These are phyloP conservation scores for Glaucopsyche alexis DNA, from an alignment of 2,888 invertebrate genomes.

Conservation along the genomic window DNA sequence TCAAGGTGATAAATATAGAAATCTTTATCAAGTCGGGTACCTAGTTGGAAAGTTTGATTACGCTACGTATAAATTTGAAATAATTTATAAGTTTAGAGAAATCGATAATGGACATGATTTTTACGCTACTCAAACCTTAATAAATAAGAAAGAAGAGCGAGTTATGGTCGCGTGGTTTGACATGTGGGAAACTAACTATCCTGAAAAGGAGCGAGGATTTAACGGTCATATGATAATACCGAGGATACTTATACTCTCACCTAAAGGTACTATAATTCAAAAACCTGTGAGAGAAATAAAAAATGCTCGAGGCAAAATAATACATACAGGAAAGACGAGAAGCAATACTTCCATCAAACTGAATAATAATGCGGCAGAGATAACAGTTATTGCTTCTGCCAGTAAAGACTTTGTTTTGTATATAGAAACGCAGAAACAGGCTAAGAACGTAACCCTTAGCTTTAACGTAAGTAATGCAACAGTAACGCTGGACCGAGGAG, in stretches of 20 bases:
- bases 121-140: constrained; percentile 61
- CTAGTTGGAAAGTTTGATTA: constrained; percentile 61
- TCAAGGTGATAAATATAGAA: constrained; percentile 53
- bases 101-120: constrained; percentile 61
- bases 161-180: constrained; percentile 60
- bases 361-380: constrained; percentile 19
- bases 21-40: constrained; percentile 58
- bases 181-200: constrained; percentile 62
- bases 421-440: constrained; percentile 12
- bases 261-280: constrained; percentile 42
- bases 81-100: constrained; percentile 48
- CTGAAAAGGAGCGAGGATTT: constrained; percentile 56
- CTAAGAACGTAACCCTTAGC: constrained; percentile 10
- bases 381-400: neutral
- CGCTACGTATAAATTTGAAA: constrained; percentile 46
- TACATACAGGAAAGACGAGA: constrained; percentile 21
- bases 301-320: constrained; percentile 18
- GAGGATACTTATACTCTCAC: constrained; percentile 49
- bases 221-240: constrained; percentile 59
- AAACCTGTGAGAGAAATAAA: constrained; percentile 48
- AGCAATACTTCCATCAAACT: neutral
- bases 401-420: constrained; percentile 7
- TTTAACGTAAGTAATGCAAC: constrained; percentile 37
- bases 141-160: constrained; percentile 46
- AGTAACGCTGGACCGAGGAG: constrained; percentile 56